Base-by-base conservation (phyloP, 1,140 invertebrate genomes). In the Lamellibrachia luymesi region DNA sequence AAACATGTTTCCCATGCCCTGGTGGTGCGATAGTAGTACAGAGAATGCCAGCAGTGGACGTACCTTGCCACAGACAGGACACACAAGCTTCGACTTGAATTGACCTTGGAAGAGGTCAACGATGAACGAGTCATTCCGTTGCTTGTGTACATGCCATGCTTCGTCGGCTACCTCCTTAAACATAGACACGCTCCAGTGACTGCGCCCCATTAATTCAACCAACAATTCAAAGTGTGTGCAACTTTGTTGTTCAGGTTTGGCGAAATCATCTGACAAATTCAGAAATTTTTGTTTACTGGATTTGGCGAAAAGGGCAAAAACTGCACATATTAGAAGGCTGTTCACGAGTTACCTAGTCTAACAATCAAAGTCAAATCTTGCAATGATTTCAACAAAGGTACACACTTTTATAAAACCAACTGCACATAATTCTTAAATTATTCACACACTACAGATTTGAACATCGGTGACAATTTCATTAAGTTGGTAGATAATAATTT, bases 101-200 rank as follows among this genome's bases (percentile, higher is more conserved):
- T 97, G 97, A n/a, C 97, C 97, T 94, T 97, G 97, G 93, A 97
- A 97, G 25, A 97, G 95, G 94, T 97, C 97, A 5, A 97, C 97
- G 93, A 97, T 97, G 22, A 97, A 96, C 4, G 97, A 97, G 94
- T 97, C 97, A 94, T 97, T 97, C 49, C 97, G 95, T 93, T 96
- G 97, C 94, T 96, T 97, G 95, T 97, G 97, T 90, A 96, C 96
- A 6, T 96, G 95, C 97, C 97, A 97, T 0, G 97, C 96, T 95
- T 97, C 97, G 91, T 95, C 94, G 2, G 97, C 97, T 0, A 97
- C 96, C 90, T 96, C 95, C 95, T 96, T 94, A 2, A 94, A 92
- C 38, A 10, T n/a, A 91, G 92, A 64, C 27, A 56, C 52, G 52
- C 52, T 56, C 13, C 52, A 56, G 13, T 56, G 52, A 56, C 52